Percentiles rank a stretch among this genome's conserved stretches.
Conservation (phyloP, 2,888 invertebrate genomes). For the Agonopterix arenella region DNA sequence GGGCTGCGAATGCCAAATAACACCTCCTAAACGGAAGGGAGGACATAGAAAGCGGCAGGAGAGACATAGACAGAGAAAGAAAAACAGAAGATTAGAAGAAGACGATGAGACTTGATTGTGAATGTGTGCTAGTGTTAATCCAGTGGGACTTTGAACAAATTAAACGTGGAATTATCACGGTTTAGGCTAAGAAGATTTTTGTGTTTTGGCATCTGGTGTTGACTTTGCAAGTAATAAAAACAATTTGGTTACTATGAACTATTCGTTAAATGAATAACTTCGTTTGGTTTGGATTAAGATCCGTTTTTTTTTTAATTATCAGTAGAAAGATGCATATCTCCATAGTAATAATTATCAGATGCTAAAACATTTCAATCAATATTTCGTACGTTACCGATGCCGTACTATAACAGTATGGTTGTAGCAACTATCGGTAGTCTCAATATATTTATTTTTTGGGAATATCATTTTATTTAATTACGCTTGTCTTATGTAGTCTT, state of each 20-base stretch:
- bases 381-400: conserved; percentile 36
- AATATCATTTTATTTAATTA: conserved; percentile 38
- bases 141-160: conserved; percentile 59
- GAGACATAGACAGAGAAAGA: conserved; percentile 54
- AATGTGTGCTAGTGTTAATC: conserved; percentile 34
- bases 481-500: conserved; percentile 57
- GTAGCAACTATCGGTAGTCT: conserved; percentile 48
- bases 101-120: conserved; percentile 59
- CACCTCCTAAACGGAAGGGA: conserved; percentile 72
- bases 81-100: conserved; percentile 45
- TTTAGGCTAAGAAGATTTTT: conserved; percentile 27
- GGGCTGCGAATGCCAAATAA: conserved; percentile 90
- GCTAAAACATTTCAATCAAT: conserved; percentile 12
- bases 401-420: conserved; percentile 20
- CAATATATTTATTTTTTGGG: conserved; percentile 43
- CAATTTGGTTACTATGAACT: too few relatives aligned
- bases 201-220: background rate
- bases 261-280: too few relatives aligned
- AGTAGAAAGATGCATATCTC: too few relatives aligned
- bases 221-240: background rate
- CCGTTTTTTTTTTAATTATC: too few relatives aligned
- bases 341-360: too few relatives aligned
- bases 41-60: conserved; percentile 20
- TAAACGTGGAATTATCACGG: conserved; percentile 32
- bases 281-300: background rate